Base-by-base conservation (phyloP, 2,113 vertebrate genomes). In the Corvus moneduloides region DNA sequence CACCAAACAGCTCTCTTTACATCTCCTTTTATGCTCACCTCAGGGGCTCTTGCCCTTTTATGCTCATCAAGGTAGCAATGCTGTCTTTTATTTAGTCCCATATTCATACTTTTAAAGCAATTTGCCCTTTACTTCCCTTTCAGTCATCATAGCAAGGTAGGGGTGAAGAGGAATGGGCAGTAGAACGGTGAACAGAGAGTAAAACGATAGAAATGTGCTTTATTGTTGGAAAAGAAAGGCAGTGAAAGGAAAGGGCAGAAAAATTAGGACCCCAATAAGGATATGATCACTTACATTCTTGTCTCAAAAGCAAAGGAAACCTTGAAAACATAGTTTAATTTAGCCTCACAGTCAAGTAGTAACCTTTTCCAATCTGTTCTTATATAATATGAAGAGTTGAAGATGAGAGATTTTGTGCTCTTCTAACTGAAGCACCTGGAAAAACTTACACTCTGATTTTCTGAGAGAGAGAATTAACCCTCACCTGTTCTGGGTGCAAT, bases 11-110 rank as follows among this genome's bases (percentile, higher is more conserved):
- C 23, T 71, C 41, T 71, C 87, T 91, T 69, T 77, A 81, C 3
- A 78, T 62, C 43, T 93, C 39, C 75, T 94, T 97, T 97, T 61
- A 95, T 85, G 49, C 39, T 81, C 87, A 71, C 89, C 68, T 96
- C 72, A 74, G 86, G 89, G 67, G 66, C 13, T 71, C 81, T 66
- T 97, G 81, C 75, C 68, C 81, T 94, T 94, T 93, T 69, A 56
- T 61, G 11, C 49, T 88, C 39, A 89, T 46, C 64, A 49, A 77
- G 69, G 62, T 49, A 73, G 28, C 14, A 71, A 24, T 74, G 21
- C 18, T 91, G 58, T 26, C 46, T 95, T 95, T 90, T 86, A 81
- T 87, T 90, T 87, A 24, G 49, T 84, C 58, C 44, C 44, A 48
- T 66, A 77, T 66, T 48, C 76, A 82, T 44, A 33, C 67, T 78